A percentile compares a stretch with the other conserved stretches of the same genome.
phyloP scores from a whole-genome alignment of 2,113 vertebrate genomes.

The Gavia stellata region DNA sequence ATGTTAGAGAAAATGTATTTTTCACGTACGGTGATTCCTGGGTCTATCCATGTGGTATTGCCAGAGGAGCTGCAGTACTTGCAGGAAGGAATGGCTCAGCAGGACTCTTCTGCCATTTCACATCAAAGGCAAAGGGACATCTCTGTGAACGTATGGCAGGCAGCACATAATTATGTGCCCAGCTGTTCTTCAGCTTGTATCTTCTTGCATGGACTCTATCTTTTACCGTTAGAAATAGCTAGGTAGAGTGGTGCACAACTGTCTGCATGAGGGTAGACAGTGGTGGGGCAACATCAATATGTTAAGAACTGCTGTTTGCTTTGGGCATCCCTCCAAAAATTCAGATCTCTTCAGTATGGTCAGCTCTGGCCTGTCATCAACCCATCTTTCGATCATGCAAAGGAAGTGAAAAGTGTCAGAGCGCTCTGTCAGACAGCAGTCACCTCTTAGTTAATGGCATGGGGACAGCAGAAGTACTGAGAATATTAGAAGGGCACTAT shows the following conservation, averaged over 20 bases:
- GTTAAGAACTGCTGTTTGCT: background rate
- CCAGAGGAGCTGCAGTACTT: background rate
- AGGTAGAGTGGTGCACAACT: background rate
- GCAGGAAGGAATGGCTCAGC: background rate
- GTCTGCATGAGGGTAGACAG: background rate
- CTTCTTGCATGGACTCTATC: background rate
- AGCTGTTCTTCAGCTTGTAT: background rate
- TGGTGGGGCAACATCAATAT: fast-evolving
- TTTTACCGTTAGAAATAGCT: background rate
- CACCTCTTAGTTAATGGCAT: background rate
- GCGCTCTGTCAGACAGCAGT: background rate
- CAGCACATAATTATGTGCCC: background rate
- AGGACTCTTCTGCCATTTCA: background rate
- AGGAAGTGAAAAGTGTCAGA: background rate
- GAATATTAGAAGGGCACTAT: background rate
- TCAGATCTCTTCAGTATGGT: background rate
- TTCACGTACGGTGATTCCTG: background rate
- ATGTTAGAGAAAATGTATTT: background rate
- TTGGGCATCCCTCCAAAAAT: background rate
- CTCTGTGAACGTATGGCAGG: background rate
- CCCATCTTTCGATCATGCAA: background rate
- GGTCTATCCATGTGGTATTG: background rate
- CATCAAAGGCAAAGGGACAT: background rate
- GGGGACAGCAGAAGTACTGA: background rate
- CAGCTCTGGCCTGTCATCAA: background rate